Evolutionary conservation across 2,888 invertebrate species (phyloP).

Genomic region (Cataglyphis altisquamis): DNA sequence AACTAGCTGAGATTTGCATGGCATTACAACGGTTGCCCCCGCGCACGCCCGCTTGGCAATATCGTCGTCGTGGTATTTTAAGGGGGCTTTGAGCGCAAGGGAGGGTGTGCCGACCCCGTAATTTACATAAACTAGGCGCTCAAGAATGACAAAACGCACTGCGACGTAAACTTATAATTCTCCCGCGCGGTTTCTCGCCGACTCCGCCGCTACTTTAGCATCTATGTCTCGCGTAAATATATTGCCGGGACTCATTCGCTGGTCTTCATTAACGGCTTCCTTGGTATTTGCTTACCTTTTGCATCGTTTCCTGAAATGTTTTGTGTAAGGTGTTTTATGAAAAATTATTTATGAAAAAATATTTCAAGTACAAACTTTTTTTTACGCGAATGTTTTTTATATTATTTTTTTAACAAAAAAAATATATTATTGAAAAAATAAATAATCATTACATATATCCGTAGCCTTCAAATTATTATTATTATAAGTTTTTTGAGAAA

Average conservation of each 20-base stretch:
- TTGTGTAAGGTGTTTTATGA: not conserved
- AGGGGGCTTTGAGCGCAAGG: slow-evolving; percentile 69
- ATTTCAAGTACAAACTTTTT: not conserved
- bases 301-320: not conserved
- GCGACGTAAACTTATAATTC: slow-evolving; percentile 72
- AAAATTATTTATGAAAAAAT: not conserved
- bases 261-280: slow-evolving; percentile 50
- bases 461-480: not conserved
- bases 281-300: slow-evolving; percentile 31
- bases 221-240: slow-evolving; percentile 55
- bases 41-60: slow-evolving; percentile 60
- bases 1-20: slow-evolving; percentile 81
- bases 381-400: not conserved
- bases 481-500: not conserved
- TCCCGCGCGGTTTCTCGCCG: slow-evolving; percentile 50
- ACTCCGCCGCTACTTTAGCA: slow-evolving; percentile 24
- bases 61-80: slow-evolving; percentile 71
- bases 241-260: slow-evolving; percentile 45
- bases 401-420: not conserved
- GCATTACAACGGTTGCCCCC: slow-evolving; percentile 69
- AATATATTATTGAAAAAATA: not conserved
- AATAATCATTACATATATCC: not conserved
- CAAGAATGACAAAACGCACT: slow-evolving; percentile 71
- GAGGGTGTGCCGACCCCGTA: slow-evolving; percentile 59
- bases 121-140: slow-evolving; percentile 77